Percentiles rank a stretch among this genome's conserved stretches.
Evolutionary conservation across 2,113 vertebrate genomes (phyloP).

Genomic region (Callorhinus ursinus): DNA sequence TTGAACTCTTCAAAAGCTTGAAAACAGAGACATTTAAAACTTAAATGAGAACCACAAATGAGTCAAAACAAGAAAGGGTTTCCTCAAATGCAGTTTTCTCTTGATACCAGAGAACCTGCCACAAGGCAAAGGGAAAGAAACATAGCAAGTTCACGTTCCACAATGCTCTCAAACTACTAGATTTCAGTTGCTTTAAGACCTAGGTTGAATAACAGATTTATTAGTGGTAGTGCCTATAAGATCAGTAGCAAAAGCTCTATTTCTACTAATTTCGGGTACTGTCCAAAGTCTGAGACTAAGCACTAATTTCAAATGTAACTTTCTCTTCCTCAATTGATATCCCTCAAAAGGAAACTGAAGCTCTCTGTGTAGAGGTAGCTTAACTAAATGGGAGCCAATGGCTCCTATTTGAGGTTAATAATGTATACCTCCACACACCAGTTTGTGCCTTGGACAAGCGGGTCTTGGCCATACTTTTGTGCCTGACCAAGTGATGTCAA

Average conservation of each 20-base stretch:
- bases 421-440: not conserved
- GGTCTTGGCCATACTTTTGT: not conserved
- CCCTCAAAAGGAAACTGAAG: not conserved
- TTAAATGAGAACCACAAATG: slow-evolving; percentile 66
- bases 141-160: not conserved
- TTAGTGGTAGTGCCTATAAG: not conserved
- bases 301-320: not conserved
- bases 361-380: not conserved
- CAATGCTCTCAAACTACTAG: not conserved
- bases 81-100: slow-evolving; percentile 46
- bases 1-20: slow-evolving; percentile 66
- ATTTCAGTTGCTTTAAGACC: not conserved
- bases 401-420: not conserved
- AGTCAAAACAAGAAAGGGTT: not conserved
- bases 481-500: not conserved
- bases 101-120: slow-evolving; percentile 29
- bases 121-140: not conserved
- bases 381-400: not conserved
- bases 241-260: not conserved
- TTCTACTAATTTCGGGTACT: not conserved
- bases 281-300: not conserved
- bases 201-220: not conserved
- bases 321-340: not conserved
- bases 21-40: slow-evolving; percentile 78
- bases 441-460: not conserved